These are phyloP conservation scores for Thalpophila matura DNA, from an alignment of 2,888 invertebrate genomes.

Conservation along the genomic window DNA sequence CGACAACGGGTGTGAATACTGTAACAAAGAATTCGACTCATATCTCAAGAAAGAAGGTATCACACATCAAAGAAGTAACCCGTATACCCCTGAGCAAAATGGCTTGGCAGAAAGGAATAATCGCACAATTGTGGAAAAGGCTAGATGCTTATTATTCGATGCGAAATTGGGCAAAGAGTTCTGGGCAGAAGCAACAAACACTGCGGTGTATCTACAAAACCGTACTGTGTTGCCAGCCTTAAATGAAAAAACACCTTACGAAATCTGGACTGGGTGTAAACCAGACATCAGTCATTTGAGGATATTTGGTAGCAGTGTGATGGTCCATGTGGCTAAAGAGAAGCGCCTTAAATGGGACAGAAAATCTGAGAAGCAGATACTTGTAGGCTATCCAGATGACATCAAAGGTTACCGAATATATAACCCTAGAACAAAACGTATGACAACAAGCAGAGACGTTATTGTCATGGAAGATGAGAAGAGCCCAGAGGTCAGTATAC, in stretches of 20 bases:
- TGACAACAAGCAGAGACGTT: constrained; percentile 18
- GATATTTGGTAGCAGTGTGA: neutral
- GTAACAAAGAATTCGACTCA: neutral
- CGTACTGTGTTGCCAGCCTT: neutral
- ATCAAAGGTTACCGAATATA: constrained; percentile 21
- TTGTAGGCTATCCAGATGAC: constrained; percentile 20
- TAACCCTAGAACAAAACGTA: neutral
- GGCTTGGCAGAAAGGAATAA: too few relatives aligned
- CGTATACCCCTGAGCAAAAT: too few relatives aligned
- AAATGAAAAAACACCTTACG: constrained; percentile 43
- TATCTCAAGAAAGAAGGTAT: neutral
- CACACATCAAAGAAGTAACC: neutral
- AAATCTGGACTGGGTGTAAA: constrained; percentile 34
- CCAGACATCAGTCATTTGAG: constrained; percentile 26
- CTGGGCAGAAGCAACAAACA: constrained; percentile 11
- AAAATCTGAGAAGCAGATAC: neutral
- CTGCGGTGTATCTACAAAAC: constrained; percentile 9
- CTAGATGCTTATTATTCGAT: constrained; percentile 1
- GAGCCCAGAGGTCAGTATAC: neutral
- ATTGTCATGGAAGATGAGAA: constrained; percentile 5
- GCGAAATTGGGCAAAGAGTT: neutral
- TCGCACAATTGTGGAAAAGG: constrained; percentile 6
- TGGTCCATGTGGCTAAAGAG: constrained; percentile 15
- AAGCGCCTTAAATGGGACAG: neutral
- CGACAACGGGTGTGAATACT: constrained; percentile 6